Base-by-base conservation (phyloP, 2,888 invertebrate genomes). In the Tenthredo livida region DNA sequence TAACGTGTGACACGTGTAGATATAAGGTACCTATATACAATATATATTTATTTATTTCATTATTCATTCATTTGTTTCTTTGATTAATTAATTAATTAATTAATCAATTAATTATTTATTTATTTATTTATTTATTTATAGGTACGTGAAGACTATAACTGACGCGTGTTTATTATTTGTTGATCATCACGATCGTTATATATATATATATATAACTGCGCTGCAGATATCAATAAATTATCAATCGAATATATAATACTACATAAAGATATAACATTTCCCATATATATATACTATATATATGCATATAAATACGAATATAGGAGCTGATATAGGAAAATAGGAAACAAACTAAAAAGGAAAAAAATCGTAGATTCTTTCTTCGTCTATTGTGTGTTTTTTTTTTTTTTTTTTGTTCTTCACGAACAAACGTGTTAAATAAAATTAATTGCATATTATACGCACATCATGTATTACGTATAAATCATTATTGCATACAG, bases 121-220 rank as follows among this genome's bases (percentile, higher is more conserved):
- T 47, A 47, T 12, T 47, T 47, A 47, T 12, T 47, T 47, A 47
- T 47, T 47, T 12, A 47, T 47, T 47, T 47, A 54, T 54, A 54
- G 54, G 54, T 54, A 54, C 54, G 54, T 54, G 54, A 54, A 54
- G 54, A 54, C 54, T 54, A 54, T 54, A 54, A 54, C 54, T 54
- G 54, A 54, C 54, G 54, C 54, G 54, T 54, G 54, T 54, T 54
- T 54, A 54, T 54, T 54, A 54, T 54, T 54, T 54, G 54, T 54
- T 54, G 54, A 54, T 54, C 54, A 54, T 54, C 54, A n/a, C 54
- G 54, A 54, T 54, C 54, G n/a, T 54, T 54, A 54, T 54, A n/a
- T n/a, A n/a, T n/a, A n/a, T n/a, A n/a, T n/a, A n/a, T n/a, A n/a
- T n/a, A 54, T n/a, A 54, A 50, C 50, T 50, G 50, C 50, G 50